Base-by-base conservation (phyloP, 2,797 vertebrate species). In the Onychomys torridus region DNA sequence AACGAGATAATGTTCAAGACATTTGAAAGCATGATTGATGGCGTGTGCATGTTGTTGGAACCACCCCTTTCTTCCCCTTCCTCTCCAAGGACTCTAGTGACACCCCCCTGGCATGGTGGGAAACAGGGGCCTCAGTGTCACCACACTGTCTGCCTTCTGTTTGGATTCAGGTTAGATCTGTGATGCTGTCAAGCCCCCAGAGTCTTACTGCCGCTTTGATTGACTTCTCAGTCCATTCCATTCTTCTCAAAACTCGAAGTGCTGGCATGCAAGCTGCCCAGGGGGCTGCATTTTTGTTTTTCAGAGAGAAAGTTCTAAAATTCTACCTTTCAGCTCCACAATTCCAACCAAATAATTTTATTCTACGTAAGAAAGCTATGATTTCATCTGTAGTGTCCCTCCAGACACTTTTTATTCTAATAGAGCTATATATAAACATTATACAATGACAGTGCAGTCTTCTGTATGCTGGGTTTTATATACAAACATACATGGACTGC, bases 381-480 rank as follows among this genome's bases (percentile, higher is more conserved):
- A 93, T 97, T 81, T 97, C 57, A 96, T 97, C 96, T 92, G 7
- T 40, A 75, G 7, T 95, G 43, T 29, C 55, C 37, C 94, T 97
- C 96, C n/a, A 77, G n/a, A 55, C 95, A 9, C 17, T 95, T 95
- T 97, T 97, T 92, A 96, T 96, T 92, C 71, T 32, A 96, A 95
- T 92, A 93, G 89, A 96, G 94, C 0, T 52, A 91, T 97, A 96
- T 97, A 92, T 96, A 98, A 98, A 97, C 79, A 97, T 96, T 97
- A 87, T 93, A 94, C 93, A 90, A 94, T 96, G 95, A 97, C 92
- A 96, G 34, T 75, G 32, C 76, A 95, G 79, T 94, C 96, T 97
- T 97, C 96, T 96, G 63, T 91, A 98, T 96, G 67, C 63, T 78
- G 25, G 23, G 34, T 89, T 98, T 98, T 83, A 97, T 93, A 96